Evolutionary conservation across 2,888 invertebrate species (phyloP).

Genomic region (Bombylius discolor): DNA sequence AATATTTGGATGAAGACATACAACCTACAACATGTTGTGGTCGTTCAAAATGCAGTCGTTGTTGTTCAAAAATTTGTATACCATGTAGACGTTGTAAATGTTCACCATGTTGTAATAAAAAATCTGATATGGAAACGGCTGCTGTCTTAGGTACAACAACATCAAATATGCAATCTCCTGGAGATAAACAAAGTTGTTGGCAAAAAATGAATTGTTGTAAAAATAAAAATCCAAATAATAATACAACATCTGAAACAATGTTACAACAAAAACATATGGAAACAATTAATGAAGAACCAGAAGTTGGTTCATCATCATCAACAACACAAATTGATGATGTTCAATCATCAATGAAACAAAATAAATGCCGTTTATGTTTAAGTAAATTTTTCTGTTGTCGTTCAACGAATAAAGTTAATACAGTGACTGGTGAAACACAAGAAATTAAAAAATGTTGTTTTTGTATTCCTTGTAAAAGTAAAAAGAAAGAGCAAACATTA

Average conservation of each 20-base stretch:
- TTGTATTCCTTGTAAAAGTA: conserved; percentile 33
- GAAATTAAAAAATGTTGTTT: conserved; percentile 32
- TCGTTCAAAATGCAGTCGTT: conserved; percentile 22
- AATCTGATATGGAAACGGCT: conserved; percentile 17
- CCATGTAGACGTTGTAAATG: conserved; percentile 33
- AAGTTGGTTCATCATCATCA: conserved; percentile 2
- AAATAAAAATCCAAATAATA: conserved; percentile 20
- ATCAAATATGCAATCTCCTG: conserved; percentile 23
- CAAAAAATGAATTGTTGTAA: conserved; percentile 34
- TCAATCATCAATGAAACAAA: conserved; percentile 17
- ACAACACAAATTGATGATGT: not conserved
- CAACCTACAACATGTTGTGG: conserved; percentile 25
- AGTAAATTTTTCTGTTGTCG: conserved; percentile 35
- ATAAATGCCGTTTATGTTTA: conserved; percentile 30
- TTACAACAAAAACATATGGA: conserved; percentile 14
- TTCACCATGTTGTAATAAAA: conserved; percentile 28
- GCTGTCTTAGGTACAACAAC: conserved; percentile 21
- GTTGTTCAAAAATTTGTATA: conserved; percentile 27
- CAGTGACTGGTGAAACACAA: conserved; percentile 24
- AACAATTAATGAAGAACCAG: conserved; percentile 17
- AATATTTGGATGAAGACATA: conserved; percentile 27
- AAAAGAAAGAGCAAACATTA: conserved; percentile 19
- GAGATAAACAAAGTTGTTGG: conserved; percentile 30
- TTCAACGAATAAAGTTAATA: conserved; percentile 34
- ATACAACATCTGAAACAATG: conserved; percentile 1